These are phyloP conservation scores for Himalopsyche kuldschensis DNA, from an alignment of 2,888 invertebrate genomes.

Conservation along the genomic window DNA sequence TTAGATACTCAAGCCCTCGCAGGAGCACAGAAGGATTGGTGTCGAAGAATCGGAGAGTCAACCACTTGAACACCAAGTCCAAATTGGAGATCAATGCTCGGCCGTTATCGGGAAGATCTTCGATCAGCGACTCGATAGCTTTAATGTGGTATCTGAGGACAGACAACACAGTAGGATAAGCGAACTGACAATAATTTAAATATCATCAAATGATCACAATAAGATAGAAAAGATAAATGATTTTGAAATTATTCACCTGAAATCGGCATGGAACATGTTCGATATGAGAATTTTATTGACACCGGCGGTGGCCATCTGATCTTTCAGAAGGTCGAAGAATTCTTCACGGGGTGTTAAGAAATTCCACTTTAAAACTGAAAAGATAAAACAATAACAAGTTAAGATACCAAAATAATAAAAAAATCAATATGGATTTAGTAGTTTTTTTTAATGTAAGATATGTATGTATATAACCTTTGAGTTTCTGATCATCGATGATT, in stretches of 20 bases:
- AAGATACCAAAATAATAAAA: neutral
- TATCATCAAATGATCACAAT: neutral
- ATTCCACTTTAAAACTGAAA: conserved; percentile 85
- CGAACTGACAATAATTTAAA: neutral
- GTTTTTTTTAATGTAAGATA: neutral
- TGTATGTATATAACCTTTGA: conserved; percentile 61
- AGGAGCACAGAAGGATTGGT: conserved; percentile 97
- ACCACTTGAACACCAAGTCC: conserved; percentile 95
- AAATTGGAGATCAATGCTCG: conserved; percentile 85
- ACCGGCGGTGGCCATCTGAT: conserved; percentile 86
- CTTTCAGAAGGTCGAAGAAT: conserved; percentile 88
- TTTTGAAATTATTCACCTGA: conserved; percentile 57
- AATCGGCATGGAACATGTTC: conserved; percentile 95
- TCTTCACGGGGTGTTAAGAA: conserved; percentile 92
- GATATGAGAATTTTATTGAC: conserved; percentile 84
- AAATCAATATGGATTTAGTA: no score
- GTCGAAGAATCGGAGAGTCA: conserved; percentile 95
- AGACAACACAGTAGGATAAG: neutral
- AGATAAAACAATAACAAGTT: neutral
- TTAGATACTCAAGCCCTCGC: conserved; percentile 92
- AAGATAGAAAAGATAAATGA: neutral
- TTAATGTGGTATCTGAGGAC: conserved; percentile 84
- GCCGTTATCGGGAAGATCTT: conserved; percentile 78
- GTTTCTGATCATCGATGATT: conserved; percentile 89
- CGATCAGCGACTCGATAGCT: conserved; percentile 87